A percentile compares a stretch with the other conserved stretches of the same genome.
Evolutionary conservation across 1,140 invertebrate genomes (phyloP).

Genomic region (Gryon sp.): DNA sequence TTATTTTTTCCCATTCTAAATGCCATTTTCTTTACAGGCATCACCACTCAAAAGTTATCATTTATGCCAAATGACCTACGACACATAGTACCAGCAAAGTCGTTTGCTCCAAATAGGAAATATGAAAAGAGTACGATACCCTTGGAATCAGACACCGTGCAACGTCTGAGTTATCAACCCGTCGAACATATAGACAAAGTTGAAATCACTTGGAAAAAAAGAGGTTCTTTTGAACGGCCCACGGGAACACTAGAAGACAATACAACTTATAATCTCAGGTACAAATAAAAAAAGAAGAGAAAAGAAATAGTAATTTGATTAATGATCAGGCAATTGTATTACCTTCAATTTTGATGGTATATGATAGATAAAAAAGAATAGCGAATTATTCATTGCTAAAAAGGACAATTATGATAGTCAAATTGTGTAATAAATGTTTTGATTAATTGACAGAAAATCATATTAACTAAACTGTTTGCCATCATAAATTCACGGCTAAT

Average conservation of each 20-base stretch:
- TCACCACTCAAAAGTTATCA: conserved; percentile 74
- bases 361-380: background rate
- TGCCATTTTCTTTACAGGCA: conserved; percentile 62
- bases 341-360: conserved; percentile 3
- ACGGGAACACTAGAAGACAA: conserved; percentile 67
- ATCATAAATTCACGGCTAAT: too few relatives aligned
- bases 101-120: conserved; percentile 65
- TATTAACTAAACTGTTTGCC: too few relatives aligned
- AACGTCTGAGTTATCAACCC: conserved; percentile 74
- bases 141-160: conserved; percentile 79
- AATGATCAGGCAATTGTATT: conserved; percentile 16
- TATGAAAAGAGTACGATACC: conserved; percentile 78
- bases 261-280: conserved; percentile 75
- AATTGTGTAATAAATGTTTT: too few relatives aligned
- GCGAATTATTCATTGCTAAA: too few relatives aligned
- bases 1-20: too few relatives aligned
- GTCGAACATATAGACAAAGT: conserved; percentile 50
- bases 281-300: background rate
- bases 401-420: too few relatives aligned
- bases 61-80: conserved; percentile 67
- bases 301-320: conserved; percentile 28
- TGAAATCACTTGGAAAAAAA: conserved; percentile 65
- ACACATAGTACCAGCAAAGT: conserved; percentile 58
- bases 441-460: too few relatives aligned
- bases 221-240: conserved; percentile 60